Evolutionary conservation across 2,888 invertebrate genomes (phyloP).

Genomic region (Hedya salicella): DNA sequence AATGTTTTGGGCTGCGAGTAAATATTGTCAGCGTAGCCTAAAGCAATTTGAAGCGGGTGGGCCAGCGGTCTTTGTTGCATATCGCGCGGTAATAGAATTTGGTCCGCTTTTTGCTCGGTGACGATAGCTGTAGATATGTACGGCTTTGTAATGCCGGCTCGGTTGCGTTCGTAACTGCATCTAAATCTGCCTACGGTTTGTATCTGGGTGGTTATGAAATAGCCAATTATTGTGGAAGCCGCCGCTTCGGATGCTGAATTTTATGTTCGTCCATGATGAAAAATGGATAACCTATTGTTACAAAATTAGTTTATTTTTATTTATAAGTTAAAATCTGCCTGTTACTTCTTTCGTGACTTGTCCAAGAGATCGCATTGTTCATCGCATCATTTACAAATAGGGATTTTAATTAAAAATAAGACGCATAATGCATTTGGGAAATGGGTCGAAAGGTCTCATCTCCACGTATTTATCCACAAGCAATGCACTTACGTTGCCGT

Average conservation of each 20-base stretch:
- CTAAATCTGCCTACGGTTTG: conserved; percentile 74
- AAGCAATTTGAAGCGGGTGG: conserved; percentile 81
- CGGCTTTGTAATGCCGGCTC: conserved; percentile 76
- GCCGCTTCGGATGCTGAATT: conserved; percentile 42
- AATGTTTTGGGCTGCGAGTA: conserved; percentile 73
- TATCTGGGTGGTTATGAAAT: conserved; percentile 63
- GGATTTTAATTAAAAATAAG: too few species aligned
- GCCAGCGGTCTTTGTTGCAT: conserved; percentile 83
- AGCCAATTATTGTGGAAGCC: conserved; percentile 57
- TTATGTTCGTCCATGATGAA: conserved; percentile 42
- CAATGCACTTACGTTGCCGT: too few species aligned
- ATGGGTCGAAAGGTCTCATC: too few species aligned
- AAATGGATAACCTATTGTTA: conserved; percentile 11
- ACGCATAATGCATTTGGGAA: too few species aligned
- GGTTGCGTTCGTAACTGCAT: conserved; percentile 81
- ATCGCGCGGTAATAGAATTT: conserved; percentile 84
- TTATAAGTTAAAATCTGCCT: too few species aligned
- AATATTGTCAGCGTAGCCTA: conserved; percentile 80
- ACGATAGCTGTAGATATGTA: conserved; percentile 52
- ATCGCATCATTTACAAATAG: too few species aligned
- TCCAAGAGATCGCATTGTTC: too few species aligned
- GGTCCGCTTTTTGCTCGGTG: conserved; percentile 82
- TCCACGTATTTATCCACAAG: too few species aligned
- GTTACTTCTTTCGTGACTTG: too few species aligned
- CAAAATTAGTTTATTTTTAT: too few species aligned